Percentiles rank a stretch among this genome's conserved stretches.
phyloP scores from a whole-genome alignment of 2,113 vertebrate species.

The Coryphaenoides rupestris region DNA sequence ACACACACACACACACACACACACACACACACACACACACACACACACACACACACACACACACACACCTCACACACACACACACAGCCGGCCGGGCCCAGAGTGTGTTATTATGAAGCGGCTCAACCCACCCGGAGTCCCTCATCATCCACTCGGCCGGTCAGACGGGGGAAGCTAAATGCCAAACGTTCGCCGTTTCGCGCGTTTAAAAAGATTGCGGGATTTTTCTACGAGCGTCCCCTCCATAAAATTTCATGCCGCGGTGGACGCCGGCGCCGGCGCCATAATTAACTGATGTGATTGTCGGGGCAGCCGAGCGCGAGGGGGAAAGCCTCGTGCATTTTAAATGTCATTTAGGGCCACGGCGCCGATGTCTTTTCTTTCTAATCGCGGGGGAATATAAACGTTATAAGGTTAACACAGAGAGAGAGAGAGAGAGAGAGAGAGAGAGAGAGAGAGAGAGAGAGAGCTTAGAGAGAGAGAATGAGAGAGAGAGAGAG shows the following conservation, averaged over 20 bases:
- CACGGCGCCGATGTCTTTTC: constrained; percentile 56
- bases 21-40: too few species aligned
- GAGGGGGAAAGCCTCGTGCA: constrained; percentile 54
- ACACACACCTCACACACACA: too few species aligned
- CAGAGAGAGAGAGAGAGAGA: constrained; percentile 20
- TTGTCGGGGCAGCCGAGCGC: constrained; percentile 61
- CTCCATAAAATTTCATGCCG: constrained; percentile 68
- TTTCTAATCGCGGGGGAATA: constrained; percentile 56
- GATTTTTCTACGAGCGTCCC: constrained; percentile 26
- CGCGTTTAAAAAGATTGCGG: constrained; percentile 60
- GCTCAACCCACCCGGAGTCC: too few species aligned
- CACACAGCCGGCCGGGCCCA: too few species aligned
- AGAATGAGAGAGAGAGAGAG: too few species aligned
- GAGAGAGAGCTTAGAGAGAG: too few species aligned
- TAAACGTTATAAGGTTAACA: constrained; percentile 57
- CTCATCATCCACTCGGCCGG: neutral
- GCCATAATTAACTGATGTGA: constrained; percentile 70
- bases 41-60: too few species aligned
- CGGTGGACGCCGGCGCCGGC: constrained; percentile 55
- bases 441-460: too few species aligned
- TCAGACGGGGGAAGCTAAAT: constrained; percentile 49
- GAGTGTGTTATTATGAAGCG: too few species aligned
- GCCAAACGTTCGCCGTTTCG: constrained; percentile 57
- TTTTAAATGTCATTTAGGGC: constrained; percentile 67
- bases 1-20: too few species aligned